Base-by-base conservation (phyloP, 2,888 invertebrate species). In the Agrypnus murinus region DNA sequence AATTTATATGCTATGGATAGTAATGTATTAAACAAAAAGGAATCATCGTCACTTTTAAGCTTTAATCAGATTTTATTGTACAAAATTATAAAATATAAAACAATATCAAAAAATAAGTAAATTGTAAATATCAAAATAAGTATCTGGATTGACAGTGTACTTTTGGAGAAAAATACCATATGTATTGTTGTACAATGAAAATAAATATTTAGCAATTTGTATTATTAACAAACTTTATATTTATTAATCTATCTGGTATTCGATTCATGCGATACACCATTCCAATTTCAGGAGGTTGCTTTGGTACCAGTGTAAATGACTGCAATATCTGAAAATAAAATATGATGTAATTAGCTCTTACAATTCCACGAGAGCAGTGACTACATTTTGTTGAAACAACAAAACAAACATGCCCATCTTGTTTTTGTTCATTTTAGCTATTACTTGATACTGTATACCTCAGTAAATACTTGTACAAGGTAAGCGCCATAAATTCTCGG, bases 211-310 rank as follows among this genome's bases (percentile, higher is more conserved):
- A 84, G 83, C 79, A 79, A 82, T 84, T 84, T 84, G 81, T 84
- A 84, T 81, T 36, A 36, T 9, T 78, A 77, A 79, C 64, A 76
- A 82, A 82, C 75, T 79, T 80, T 58, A 83, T 77, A 71, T 83
- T 79, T 43, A 86, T 82, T 58, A 79, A 73, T 68, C 78, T 79
- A 50, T 86, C 86, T 6, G 86, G 86, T 32, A 86, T 82, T 50
- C 86, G 76, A 66, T 86, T 86, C 84, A 86, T 83, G 45, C 86
- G 79, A 74, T 82, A 86, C 3, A 85, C 79, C 84, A 85, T 85
- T 17, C 84, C 84, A 31, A 86, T 78, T 34, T 82, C 71, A 45
- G 57, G 36, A 15, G n/a, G 8, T n/a, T 38, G 60, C 12, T 74
- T 77, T 19, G 77, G 69, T 72, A 77, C 77, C 15, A 86, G 59